phyloP scores from a whole-genome alignment of 2,113 vertebrate species.

The Hippopotamus amphibius region DNA sequence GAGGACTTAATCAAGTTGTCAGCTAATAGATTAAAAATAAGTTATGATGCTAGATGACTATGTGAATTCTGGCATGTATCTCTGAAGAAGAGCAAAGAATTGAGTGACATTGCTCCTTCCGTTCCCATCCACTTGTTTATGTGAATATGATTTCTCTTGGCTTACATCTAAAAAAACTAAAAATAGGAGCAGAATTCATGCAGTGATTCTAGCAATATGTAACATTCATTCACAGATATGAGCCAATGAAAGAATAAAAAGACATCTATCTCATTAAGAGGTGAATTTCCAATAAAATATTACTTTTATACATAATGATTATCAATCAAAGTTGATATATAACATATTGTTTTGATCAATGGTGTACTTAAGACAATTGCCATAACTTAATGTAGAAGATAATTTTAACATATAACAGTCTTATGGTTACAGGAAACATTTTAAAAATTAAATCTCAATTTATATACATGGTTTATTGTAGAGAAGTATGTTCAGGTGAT shows the following conservation, averaged over 20 bases:
- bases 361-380: conserved; percentile 8
- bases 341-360: conserved; percentile 59
- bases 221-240: not conserved
- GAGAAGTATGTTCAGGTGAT: conserved; percentile 5
- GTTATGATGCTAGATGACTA: not conserved
- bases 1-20: conserved; percentile 19
- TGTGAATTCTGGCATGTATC: not conserved
- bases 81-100: conserved; percentile 39
- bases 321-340: conserved; percentile 60
- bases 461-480: conserved; percentile 36
- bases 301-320: conserved; percentile 51
- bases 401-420: conserved; percentile 33
- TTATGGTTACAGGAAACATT: conserved; percentile 57
- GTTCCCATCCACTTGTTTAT: not conserved
- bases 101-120: not conserved
- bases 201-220: not conserved
- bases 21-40: conserved; percentile 49
- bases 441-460: conserved; percentile 64
- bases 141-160: not conserved
- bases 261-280: conserved; percentile 22
- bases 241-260: conserved; percentile 45
- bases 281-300: conserved; percentile 53
- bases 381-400: conserved; percentile 31
- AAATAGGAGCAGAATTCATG: not conserved
- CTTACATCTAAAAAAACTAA: conserved; percentile 12